These are phyloP conservation scores for Apis florea DNA, from an alignment of 1,140 invertebrate species.

Conservation along the genomic window DNA sequence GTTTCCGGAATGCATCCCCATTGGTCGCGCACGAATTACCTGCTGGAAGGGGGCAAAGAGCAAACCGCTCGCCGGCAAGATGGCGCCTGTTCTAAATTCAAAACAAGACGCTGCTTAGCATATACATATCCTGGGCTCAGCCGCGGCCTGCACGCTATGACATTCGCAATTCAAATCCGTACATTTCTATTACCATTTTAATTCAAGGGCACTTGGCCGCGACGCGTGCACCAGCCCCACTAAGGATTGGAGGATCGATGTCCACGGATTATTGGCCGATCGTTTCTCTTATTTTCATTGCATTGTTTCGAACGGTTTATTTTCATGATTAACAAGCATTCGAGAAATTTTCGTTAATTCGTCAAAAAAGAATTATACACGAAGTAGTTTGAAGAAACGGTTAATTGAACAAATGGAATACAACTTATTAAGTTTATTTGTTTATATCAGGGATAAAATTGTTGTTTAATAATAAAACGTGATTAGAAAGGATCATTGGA, in stretches of 20 bases:
- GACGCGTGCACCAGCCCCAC: conserved; percentile 43
- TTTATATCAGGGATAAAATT: neutral
- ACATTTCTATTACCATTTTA: conserved; percentile 80
- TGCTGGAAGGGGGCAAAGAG: conserved; percentile 74
- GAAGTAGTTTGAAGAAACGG: too few species aligned
- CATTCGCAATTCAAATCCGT: conserved; percentile 80
- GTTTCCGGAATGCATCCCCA: conserved; percentile 72
- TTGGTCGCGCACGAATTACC: conserved; percentile 74
- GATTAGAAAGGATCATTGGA: neutral
- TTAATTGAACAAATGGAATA: too few species aligned
- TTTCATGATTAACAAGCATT: too few species aligned
- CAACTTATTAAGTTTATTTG: neutral
- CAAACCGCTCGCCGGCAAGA: conserved; percentile 76
- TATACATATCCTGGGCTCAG: conserved; percentile 75
- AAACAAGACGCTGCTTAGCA: conserved; percentile 79
- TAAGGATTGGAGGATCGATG: neutral
- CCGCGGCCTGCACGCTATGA: conserved; percentile 76
- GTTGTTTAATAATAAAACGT: neutral
- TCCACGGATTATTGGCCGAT: neutral
- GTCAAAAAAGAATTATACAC: too few species aligned
- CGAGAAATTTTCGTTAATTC: too few species aligned
- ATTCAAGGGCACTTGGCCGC: conserved; percentile 64
- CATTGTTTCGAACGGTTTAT: neutral
- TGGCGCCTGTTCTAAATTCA: conserved; percentile 80
- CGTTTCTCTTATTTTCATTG: neutral